phyloP scores from a whole-genome alignment of 2,797 vertebrate genomes.

The Luscinia megarhynchos region DNA sequence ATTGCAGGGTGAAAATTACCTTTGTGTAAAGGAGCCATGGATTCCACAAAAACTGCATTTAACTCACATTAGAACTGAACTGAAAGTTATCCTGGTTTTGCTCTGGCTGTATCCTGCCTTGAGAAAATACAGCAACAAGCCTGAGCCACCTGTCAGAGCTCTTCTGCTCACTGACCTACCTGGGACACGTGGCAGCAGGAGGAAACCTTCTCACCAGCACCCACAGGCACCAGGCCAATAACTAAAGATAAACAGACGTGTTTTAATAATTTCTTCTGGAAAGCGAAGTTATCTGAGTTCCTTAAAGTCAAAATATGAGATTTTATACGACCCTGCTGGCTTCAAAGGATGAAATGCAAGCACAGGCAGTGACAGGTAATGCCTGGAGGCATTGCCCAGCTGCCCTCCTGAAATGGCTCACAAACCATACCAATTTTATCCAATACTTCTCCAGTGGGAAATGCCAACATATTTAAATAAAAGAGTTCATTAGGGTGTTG shows the following conservation, averaged over 20 bases:
- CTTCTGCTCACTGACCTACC: background rate
- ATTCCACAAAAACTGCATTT: background rate
- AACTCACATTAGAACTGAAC: background rate
- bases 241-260: background rate
- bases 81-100: background rate
- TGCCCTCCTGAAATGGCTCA: background rate
- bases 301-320: background rate
- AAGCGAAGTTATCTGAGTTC: background rate
- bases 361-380: background rate
- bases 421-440: background rate
- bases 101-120: background rate
- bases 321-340: background rate
- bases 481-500: background rate
- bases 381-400: background rate
- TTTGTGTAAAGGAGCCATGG: background rate
- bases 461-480: background rate
- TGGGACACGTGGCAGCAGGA: fast-evolving
- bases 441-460: background rate
- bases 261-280: background rate
- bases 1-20: background rate
- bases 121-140: background rate
- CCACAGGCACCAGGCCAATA: background rate
- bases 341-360: background rate
- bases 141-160: background rate
- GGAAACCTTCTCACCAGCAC: background rate